Evolutionary conservation across 2,113 vertebrate species (phyloP).

Genomic region (Peromyscus leucopus): DNA sequence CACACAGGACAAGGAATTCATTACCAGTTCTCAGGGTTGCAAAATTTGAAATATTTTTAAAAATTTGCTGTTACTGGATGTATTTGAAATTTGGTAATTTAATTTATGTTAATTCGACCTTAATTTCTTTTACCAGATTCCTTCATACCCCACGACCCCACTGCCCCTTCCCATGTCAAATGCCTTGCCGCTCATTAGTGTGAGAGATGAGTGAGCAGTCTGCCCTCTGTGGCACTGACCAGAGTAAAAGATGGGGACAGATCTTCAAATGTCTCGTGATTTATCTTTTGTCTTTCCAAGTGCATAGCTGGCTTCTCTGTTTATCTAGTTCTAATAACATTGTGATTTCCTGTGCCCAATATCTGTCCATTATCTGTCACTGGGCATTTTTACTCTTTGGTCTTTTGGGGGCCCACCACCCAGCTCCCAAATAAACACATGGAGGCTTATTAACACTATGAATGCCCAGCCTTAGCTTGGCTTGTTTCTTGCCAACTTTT

Average conservation of each 20-base stretch:
- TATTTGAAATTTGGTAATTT: conserved; percentile 7
- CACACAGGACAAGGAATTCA: background rate
- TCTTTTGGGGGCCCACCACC: too few species aligned
- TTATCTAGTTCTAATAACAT: background rate
- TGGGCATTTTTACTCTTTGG: too few species aligned
- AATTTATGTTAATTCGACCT: background rate
- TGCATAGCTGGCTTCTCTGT: background rate
- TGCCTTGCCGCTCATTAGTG: background rate
- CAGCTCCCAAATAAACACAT: too few species aligned
- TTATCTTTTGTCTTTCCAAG: conserved; percentile 26
- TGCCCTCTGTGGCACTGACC: background rate
- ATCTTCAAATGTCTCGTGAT: conserved; percentile 2
- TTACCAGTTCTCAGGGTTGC: background rate
- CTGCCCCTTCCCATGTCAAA: background rate
- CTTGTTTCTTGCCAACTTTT: too few species aligned
- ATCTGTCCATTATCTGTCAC: background rate
- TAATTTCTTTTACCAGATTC: background rate
- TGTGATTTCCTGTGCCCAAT: background rate
- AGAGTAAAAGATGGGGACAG: background rate
- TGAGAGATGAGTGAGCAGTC: background rate
- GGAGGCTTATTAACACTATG: too few species aligned
- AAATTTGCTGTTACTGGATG: background rate
- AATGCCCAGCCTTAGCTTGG: too few species aligned
- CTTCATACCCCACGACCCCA: background rate
- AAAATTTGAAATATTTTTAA: background rate